Evolutionary conservation across 2,888 invertebrate species (phyloP), one percentile per base, ranked within the genome.

Genomic region (Onthophagus sagittarius): DNA sequence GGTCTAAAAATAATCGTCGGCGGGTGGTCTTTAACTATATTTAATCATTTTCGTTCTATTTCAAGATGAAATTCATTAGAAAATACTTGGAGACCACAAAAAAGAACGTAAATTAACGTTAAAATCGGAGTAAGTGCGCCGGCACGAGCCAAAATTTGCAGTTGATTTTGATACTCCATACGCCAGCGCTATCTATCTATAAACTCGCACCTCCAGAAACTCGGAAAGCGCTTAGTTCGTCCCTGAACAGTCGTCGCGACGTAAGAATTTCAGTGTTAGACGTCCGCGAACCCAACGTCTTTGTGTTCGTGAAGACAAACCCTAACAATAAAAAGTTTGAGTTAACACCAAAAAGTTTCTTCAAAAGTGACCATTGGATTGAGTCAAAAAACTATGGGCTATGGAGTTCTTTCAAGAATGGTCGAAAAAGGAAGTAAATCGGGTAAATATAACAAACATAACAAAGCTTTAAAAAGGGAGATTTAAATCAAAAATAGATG

Each of bases 321-420:
- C 14, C 1, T 0, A 15, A 7, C 6, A 15, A 63, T 63, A 63
- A 15, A 63, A 63, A 15, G 23, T 23, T 23, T n/a, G 0, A 6
- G 31, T 13, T 69, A 31, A 69, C 31, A 65, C 33, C 53, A 69
- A 62, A 23, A 62, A 63, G 53, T 62, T 72, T 72, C 64, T 72
- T 72, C 7, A n/a, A 31, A 65, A 33, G 62, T 67, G 71, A 70
- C 53, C 31, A 63, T 69, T 70, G 67, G 65, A 67, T 62, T 70
- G 69, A 33, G 72, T 65, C 9, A 62, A 65, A 72, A 71, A 76
- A 74, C 78, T 83, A 85, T 85, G 85, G 85, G 81, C 83, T 79
- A 86, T 85, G 86, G 86, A 86, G 84, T 85, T 80, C 81, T 86
- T 85, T 79, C 84, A 85, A 80, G 86, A 85, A 81, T 86, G 85